Evolutionary conservation across 37 sponge, comb jelly and placozoan genomes (phyloP).

Genomic region (Chondrilla cf. caribensis): DNA sequence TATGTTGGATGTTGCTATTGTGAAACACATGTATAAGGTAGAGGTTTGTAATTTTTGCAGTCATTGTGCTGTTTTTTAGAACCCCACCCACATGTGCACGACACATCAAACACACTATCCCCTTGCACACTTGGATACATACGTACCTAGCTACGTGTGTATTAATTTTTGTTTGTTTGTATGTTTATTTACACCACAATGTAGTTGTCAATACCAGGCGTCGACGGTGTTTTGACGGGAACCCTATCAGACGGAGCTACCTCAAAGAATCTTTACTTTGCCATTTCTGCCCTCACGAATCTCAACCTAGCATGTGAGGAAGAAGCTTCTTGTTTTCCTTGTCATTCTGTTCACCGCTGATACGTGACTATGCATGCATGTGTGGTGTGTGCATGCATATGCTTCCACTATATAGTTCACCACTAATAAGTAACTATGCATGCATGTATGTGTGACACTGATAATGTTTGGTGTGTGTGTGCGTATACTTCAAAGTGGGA

Average conservation of each 20-base stretch:
- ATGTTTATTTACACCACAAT: background rate
- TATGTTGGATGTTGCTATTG: no score
- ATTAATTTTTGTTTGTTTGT: no score
- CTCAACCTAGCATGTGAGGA: conserved; percentile 31
- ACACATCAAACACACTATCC: no score
- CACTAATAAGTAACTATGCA: background rate
- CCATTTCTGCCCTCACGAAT: conserved; percentile 28
- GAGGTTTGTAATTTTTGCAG: no score
- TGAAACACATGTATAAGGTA: no score
- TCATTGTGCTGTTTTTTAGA: no score
- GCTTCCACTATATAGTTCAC: background rate
- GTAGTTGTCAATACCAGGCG: conserved; percentile 1
- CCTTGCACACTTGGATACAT: no score
- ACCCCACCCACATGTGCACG: no score
- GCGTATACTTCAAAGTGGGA: no score
- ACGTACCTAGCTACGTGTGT: no score
- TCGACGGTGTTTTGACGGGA: background rate
- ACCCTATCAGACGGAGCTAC: conserved; percentile 16
- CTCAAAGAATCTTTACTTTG: conserved; percentile 32
- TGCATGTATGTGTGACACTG: background rate
- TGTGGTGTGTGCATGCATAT: background rate
- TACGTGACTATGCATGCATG: conserved; percentile 16
- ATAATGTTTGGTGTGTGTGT: no score
- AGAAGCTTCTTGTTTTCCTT: background rate
- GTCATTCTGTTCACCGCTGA: no score